phyloP scores from a whole-genome alignment of 2,113 vertebrate genomes.

The Falco punctatus region DNA sequence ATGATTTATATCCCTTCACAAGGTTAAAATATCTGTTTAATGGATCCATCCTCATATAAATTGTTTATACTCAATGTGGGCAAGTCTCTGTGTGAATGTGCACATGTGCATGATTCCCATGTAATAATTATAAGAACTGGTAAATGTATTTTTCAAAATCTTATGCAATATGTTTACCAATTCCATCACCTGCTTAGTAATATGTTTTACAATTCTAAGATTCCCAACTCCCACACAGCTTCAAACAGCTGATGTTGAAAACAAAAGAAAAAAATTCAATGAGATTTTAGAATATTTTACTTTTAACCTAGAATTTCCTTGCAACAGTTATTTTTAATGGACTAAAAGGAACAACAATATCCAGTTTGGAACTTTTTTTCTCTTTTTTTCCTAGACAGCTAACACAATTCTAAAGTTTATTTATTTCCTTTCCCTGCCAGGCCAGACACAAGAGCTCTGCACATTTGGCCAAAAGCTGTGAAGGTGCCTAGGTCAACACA shows the following conservation, averaged over 20 bases:
- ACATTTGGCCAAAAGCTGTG: conserved; percentile 39
- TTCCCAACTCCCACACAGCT: neutral
- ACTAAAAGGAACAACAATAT: neutral
- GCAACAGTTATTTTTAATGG: neutral
- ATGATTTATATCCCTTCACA: neutral
- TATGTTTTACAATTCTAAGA: neutral
- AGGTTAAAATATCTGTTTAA: neutral
- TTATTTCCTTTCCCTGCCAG: neutral
- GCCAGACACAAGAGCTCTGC: neutral
- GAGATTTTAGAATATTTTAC: neutral
- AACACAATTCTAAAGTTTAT: neutral
- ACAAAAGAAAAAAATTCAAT: neutral
- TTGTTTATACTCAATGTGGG: neutral
- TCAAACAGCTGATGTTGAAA: neutral
- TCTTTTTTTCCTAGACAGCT: neutral
- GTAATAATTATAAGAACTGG: neutral
- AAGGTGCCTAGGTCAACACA: neutral
- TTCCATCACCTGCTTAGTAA: neutral
- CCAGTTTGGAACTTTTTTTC: neutral
- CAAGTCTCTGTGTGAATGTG: neutral
- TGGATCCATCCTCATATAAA: neutral
- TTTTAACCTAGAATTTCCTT: neutral
- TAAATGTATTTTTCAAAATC: neutral
- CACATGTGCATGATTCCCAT: neutral
- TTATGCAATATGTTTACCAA: neutral